Evolutionary conservation across 1,140 invertebrate genomes (phyloP).

Genomic region (Plectrocnemia conspersa): DNA sequence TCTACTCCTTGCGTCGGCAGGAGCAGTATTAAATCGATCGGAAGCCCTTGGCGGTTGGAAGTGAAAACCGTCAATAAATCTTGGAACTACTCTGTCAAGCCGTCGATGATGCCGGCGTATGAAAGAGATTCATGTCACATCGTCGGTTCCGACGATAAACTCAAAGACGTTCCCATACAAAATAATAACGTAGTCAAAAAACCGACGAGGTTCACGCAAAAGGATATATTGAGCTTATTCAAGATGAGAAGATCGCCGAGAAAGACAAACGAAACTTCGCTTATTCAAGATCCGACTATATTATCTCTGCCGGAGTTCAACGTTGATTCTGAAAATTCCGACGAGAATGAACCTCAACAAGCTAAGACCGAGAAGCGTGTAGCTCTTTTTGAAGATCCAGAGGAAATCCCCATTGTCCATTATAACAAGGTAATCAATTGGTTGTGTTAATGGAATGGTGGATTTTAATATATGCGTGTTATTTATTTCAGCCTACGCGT

Average conservation of each 20-base stretch:
- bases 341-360: neutral
- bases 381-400: slow-evolving; percentile 28
- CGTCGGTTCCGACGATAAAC: slow-evolving; percentile 25
- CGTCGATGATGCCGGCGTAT: slow-evolving; percentile 33
- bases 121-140: slow-evolving; percentile 32
- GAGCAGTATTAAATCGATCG: slow-evolving; percentile 26
- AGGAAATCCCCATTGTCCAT: slow-evolving; percentile 25
- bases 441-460: too few relatives aligned
- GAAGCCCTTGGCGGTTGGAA: slow-evolving; percentile 31
- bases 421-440: slow-evolving; percentile 19
- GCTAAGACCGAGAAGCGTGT: slow-evolving; percentile 14
- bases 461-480: neutral
- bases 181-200: neutral
- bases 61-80: slow-evolving; percentile 26
- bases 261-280: too few relatives aligned
- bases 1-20: slow-evolving; percentile 16
- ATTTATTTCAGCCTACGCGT: slow-evolving; percentile 25
- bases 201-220: neutral
- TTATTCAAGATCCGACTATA: too few relatives aligned
- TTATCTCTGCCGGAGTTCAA: neutral
- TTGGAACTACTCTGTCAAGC: slow-evolving; percentile 33
- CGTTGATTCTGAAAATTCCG: slow-evolving; percentile 3
- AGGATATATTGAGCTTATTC: neutral
- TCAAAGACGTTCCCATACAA: neutral
- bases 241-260: too few relatives aligned